Evolutionary conservation across 2,888 invertebrate genomes (phyloP).

Genomic region (Eupithecia insigniata): DNA sequence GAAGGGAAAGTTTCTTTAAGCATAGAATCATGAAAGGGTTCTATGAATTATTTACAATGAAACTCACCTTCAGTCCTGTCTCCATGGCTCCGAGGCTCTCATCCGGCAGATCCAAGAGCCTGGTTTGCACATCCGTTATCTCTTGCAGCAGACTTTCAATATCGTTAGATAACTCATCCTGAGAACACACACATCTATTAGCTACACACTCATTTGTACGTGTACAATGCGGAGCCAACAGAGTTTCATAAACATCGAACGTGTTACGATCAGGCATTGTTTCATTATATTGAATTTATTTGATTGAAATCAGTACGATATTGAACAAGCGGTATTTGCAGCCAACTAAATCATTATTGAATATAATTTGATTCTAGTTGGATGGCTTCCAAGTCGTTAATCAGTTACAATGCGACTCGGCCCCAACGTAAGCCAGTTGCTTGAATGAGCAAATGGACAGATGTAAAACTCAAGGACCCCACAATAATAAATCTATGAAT

Average conservation of each 20-base stretch:
- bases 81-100: constrained; percentile 89
- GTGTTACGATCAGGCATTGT: constrained; percentile 23
- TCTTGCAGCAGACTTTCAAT: constrained; percentile 88
- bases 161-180: constrained; percentile 87
- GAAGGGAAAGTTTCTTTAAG: constrained; percentile 8
- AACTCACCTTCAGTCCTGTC: constrained; percentile 88
- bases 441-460: constrained; percentile 39
- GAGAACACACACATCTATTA: constrained; percentile 80
- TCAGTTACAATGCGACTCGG: constrained; percentile 42
- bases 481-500: constrained; percentile 11
- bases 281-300: constrained; percentile 19
- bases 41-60: constrained; percentile 39
- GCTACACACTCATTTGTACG: constrained; percentile 58
- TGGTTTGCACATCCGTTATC: constrained; percentile 87
- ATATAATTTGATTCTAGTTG: constrained; percentile 49
- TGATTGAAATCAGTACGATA: constrained; percentile 28
- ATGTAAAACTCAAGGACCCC: constrained; percentile 27
- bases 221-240: constrained; percentile 49
- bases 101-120: constrained; percentile 87
- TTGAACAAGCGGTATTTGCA: constrained; percentile 35
- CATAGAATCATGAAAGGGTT: not conserved
- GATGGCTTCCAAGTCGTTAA: constrained; percentile 53
- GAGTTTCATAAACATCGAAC: constrained; percentile 25
- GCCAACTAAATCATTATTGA: constrained; percentile 56
- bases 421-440: constrained; percentile 37